Evolutionary conservation across 1,140 invertebrate genomes (phyloP).

Genomic region (Zaprionus tsacasi): DNA sequence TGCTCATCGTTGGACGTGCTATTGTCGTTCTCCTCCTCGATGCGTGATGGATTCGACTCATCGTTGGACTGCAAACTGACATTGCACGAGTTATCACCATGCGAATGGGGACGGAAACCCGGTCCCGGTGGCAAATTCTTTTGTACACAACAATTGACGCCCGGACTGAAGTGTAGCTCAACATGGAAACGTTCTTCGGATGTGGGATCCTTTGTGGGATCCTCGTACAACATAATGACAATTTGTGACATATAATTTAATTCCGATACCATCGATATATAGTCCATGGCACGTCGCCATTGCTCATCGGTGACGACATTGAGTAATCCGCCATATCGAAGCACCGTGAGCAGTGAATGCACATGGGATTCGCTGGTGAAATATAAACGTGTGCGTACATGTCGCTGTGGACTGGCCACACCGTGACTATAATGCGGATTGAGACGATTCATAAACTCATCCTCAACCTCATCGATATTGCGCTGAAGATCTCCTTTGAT

Average conservation of each 20-base stretch:
- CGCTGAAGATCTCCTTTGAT: conserved; percentile 97
- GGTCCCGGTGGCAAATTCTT: conserved; percentile 96
- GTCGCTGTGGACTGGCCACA: conserved; percentile 98
- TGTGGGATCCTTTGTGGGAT: conserved; percentile 96
- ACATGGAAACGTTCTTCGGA: conserved; percentile 97
- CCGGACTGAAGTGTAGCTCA: conserved; percentile 98
- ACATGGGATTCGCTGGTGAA: conserved; percentile 99
- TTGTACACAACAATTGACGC: conserved; percentile 97
- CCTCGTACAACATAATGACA: conserved; percentile 99
- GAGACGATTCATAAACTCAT: conserved; percentile 96
- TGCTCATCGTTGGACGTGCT: conserved; percentile 78
- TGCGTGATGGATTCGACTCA: conserved; percentile 85
- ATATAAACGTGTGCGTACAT: conserved; percentile 98
- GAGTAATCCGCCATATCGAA: conserved; percentile 96
- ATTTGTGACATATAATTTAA: conserved; percentile 99
- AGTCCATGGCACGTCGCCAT: conserved; percentile 99
- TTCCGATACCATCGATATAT: conserved; percentile 98
- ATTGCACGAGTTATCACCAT: conserved; percentile 87
- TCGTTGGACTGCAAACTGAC: conserved; percentile 65
- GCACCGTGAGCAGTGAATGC: conserved; percentile 97
- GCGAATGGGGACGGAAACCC: conserved; percentile 95
- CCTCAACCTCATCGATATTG: conserved; percentile 94
- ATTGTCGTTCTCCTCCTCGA: conserved; percentile 88
- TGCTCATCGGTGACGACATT: conserved; percentile 97
- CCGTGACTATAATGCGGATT: conserved; percentile 99